These are phyloP conservation scores for Hippocampus guttulatus DNA, from an alignment of 2,113 vertebrate genomes.

Conservation along the genomic window DNA sequence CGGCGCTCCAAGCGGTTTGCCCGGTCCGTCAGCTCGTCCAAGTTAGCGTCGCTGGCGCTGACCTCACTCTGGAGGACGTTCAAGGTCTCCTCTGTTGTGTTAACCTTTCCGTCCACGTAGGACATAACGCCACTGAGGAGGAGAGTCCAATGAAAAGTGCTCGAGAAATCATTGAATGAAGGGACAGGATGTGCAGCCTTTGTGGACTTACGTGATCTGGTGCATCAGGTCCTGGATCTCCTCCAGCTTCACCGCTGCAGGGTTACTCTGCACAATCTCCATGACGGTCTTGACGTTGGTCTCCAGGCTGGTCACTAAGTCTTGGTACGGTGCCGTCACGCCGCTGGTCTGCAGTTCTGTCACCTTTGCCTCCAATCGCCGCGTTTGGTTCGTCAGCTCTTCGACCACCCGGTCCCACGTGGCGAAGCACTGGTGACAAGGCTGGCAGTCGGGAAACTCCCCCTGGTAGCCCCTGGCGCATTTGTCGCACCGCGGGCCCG, in stretches of 20 bases:
- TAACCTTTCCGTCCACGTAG: conserved; percentile 77
- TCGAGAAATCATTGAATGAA: background rate
- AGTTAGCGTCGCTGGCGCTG: conserved; percentile 63
- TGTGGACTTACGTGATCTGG: conserved; percentile 80
- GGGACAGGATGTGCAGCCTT: background rate
- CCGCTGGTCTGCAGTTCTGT: conserved; percentile 79
- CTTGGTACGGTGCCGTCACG: conserved; percentile 82
- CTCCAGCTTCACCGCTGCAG: conserved; percentile 77
- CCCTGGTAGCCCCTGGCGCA: conserved; percentile 87
- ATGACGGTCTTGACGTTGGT: conserved; percentile 76
- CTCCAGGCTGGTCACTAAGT: conserved; percentile 77
- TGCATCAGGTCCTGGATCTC: conserved; percentile 80
- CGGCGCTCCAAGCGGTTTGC: conserved; percentile 71
- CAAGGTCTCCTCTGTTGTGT: conserved; percentile 71
- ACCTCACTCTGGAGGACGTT: conserved; percentile 62
- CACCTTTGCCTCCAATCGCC: conserved; percentile 77
- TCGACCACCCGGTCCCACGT: conserved; percentile 81
- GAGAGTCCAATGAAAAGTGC: background rate
- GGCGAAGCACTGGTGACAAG: conserved; percentile 87
- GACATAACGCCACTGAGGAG: conserved; percentile 75
- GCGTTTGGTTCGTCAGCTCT: conserved; percentile 83
- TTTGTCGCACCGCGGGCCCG: conserved; percentile 79
- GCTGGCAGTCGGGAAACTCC: conserved; percentile 81
- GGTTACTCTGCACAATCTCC: conserved; percentile 80
- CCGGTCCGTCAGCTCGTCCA: conserved; percentile 72